Conservation (phyloP, 2,888 invertebrate species). For the Habroteleia sp. region DNA sequence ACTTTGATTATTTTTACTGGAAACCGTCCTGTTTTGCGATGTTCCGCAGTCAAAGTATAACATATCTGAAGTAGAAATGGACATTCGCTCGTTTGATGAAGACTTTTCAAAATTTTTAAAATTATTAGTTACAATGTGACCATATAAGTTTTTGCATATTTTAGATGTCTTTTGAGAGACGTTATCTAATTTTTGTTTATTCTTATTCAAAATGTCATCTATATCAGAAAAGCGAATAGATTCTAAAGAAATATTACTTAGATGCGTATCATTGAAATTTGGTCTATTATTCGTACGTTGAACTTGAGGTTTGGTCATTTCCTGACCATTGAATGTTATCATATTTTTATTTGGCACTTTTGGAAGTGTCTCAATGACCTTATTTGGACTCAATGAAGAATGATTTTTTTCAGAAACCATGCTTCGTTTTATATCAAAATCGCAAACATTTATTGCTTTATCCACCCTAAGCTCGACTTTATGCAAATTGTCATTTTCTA, state of each 20-base stretch:
- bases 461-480: background rate
- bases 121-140: constrained; percentile 6
- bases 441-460: background rate
- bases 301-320: background rate
- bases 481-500: too few relatives aligned
- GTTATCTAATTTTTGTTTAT: constrained; percentile 24
- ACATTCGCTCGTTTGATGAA: constrained; percentile 19
- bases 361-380: constrained; percentile 4
- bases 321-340: background rate
- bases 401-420: constrained; percentile 1
- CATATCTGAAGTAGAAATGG: constrained; percentile 9
- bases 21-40: too few relatives aligned
- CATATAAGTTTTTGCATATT: constrained; percentile 29
- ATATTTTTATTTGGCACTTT: constrained; percentile 7
- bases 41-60: too few relatives aligned
- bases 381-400: background rate
- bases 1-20: too few relatives aligned
- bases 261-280: constrained; percentile 14
- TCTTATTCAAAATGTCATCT: constrained; percentile 32
- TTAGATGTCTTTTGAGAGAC: constrained; percentile 19
- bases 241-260: constrained; percentile 30
- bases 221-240: constrained; percentile 27
- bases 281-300: constrained; percentile 9
- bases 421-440: background rate
- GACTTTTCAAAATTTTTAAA: constrained; percentile 25